phyloP scores from a whole-genome alignment of 2,113 vertebrate genomes.

The Tiliqua scincoides region DNA sequence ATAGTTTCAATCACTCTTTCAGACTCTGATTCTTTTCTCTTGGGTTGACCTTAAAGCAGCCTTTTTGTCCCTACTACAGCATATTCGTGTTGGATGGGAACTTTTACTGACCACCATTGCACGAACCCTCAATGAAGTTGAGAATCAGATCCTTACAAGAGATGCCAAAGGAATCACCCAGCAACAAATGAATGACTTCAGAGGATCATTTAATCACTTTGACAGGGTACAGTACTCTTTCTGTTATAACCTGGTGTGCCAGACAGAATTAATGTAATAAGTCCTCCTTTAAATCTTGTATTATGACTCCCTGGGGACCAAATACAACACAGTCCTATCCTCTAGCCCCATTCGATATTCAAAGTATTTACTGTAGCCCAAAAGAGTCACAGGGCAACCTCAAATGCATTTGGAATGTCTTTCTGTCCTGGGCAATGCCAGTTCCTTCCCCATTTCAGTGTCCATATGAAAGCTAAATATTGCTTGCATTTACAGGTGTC shows the following conservation, averaged over 20 bases:
- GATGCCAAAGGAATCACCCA: slow-evolving; percentile 99
- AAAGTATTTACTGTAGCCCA: background rate
- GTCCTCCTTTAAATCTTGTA: background rate
- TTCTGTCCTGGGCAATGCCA: background rate
- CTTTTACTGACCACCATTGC: slow-evolving; percentile 94
- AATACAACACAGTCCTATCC: background rate
- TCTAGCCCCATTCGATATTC: background rate
- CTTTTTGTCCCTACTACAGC: slow-evolving; percentile 72
- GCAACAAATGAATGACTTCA: slow-evolving; percentile 97
- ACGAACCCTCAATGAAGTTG: slow-evolving; percentile 97
- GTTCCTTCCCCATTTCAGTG: background rate
- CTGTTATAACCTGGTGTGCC: slow-evolving; percentile 31
- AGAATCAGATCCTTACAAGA: slow-evolving; percentile 96
- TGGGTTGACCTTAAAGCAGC: slow-evolving; percentile 9
- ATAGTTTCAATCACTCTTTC: background rate
- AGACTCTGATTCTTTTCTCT: background rate
- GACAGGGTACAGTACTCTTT: slow-evolving; percentile 87
- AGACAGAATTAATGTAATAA: background rate
- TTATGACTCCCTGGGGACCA: too few relatives aligned
- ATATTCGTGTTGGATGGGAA: slow-evolving; percentile 98
- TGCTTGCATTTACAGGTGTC: too few relatives aligned
- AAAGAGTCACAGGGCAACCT: background rate
- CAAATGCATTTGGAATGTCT: background rate
- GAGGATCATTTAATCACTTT: slow-evolving; percentile 98
- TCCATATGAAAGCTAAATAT: background rate